These are phyloP conservation scores for Tapirus indicus DNA, from an alignment of 2,797 vertebrate genomes.

Conservation along the genomic window DNA sequence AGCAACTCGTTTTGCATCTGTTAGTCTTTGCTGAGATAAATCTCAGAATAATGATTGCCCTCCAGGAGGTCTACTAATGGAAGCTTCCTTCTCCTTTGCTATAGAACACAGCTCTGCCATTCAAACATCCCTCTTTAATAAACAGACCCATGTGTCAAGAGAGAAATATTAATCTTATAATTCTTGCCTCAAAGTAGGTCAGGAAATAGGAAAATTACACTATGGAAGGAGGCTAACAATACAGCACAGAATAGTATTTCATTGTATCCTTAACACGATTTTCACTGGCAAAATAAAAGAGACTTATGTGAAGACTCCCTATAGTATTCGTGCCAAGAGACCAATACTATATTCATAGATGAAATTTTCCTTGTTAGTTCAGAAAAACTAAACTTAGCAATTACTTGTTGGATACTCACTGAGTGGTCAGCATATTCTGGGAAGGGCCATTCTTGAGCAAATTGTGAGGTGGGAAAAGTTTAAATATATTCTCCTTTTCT, in stretches of 20 bases:
- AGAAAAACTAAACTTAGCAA: conserved; percentile 23
- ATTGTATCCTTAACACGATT: not conserved
- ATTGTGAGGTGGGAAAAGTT: not conserved
- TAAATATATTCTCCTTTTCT: not conserved
- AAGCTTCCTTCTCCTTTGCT: not conserved
- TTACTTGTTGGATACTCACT: not conserved
- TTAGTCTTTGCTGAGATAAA: not conserved
- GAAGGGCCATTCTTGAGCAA: not conserved
- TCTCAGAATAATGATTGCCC: not conserved
- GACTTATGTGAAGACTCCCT: not conserved
- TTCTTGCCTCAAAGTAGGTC: not conserved
- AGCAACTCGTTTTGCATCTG: not conserved
- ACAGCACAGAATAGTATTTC: not conserved
- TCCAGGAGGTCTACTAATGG: not conserved
- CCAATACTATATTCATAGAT: not conserved
- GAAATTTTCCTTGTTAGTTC: conserved; percentile 10
- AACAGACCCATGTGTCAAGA: not conserved
- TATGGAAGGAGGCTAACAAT: conserved; percentile 1
- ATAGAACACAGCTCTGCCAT: not conserved
- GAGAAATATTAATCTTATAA: conserved; percentile 49
- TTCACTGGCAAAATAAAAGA: conserved; percentile 33
- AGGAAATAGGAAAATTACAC: not conserved
- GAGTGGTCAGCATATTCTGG: not conserved
- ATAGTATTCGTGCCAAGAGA: not conserved
- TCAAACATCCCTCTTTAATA: not conserved